These are phyloP conservation scores for Acipenser oxyrinchus DNA, from an alignment of 2,797 vertebrate species.

Conservation along the genomic window DNA sequence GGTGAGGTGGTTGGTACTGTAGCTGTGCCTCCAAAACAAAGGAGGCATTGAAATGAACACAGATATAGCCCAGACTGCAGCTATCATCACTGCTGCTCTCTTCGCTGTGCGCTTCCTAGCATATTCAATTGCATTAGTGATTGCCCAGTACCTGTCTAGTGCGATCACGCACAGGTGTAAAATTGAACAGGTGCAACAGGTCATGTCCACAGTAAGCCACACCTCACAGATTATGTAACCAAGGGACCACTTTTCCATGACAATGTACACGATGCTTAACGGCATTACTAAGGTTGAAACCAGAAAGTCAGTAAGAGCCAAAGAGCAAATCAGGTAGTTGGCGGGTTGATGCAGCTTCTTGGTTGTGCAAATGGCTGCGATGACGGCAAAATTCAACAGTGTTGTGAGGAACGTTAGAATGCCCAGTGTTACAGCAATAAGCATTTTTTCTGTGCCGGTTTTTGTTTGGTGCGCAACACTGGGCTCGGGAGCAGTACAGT, in stretches of 20 bases:
- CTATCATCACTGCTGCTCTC: constrained; percentile 68
- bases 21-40: constrained; percentile 70
- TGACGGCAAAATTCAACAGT: constrained; percentile 70
- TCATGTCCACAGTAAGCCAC: constrained; percentile 83
- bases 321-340: constrained; percentile 84
- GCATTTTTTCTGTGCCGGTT: constrained; percentile 60
- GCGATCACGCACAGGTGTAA: constrained; percentile 82
- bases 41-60: constrained; percentile 79
- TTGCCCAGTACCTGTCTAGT: constrained; percentile 84
- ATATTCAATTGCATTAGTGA: constrained; percentile 76
- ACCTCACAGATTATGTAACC: constrained; percentile 74
- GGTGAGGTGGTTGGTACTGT: constrained; percentile 32
- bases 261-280: constrained; percentile 76
- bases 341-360: constrained; percentile 80
- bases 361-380: constrained; percentile 73
- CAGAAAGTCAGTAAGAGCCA: constrained; percentile 81
- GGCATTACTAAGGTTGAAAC: constrained; percentile 83
- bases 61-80: constrained; percentile 70
- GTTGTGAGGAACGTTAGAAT: constrained; percentile 67
- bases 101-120: constrained; percentile 70
- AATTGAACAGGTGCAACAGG: constrained; percentile 85
- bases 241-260: constrained; percentile 68
- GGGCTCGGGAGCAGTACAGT: constrained; percentile 53
- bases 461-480: constrained; percentile 36
- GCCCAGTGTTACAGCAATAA: constrained; percentile 58